Evolutionary conservation across 2,888 invertebrate genomes (phyloP), one percentile per base, ranked within the genome.

Genomic region (Meghimatium bilineatum): DNA sequence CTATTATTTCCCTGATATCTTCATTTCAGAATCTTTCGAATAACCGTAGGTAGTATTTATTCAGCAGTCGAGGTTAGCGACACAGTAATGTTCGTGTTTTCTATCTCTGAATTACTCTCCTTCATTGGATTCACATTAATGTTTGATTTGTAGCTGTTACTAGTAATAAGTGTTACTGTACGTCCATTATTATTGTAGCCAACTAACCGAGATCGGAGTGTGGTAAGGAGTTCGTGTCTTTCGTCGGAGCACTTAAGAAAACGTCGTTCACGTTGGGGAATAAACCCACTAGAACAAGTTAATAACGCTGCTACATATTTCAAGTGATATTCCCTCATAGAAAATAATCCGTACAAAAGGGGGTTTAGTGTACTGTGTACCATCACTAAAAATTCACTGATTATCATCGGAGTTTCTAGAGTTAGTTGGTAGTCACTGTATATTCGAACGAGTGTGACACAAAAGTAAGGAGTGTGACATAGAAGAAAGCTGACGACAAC

Each of bases 381-480:
- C 90, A 93, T 90, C 36, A 91, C 91, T 83, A 93, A 89, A 63
- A 90, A 90, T 87, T 93, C 91, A 6, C 92, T 90, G 12, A 92
- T 87, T 0, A 89, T 87, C 80, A 90, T 87, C 17, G 89, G 88
- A 10, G 85, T 81, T 49, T 86, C 87, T 32, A 93, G 85, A 82
- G 90, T 86, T 49, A 92, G 84, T 20, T 86, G 82, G 84, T 93
- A 93, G 85, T 92, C 89, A 72, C 91, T 91, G 89, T 93, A 94
- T 32, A 94, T 93, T 67, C 93, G 88, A 38, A 94, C 89, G 52
- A 94, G 89, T 60, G 92, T 92, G 29, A 94, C 91, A n/a, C 93
- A 91, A 85, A 94, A 94, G 87, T 94, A 94, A 0, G 94, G 94
- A n/a, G 92, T 93, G 90, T 93, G 92, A 86, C 94, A 94, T 0